Base-by-base conservation (phyloP, 1,140 invertebrate species). In the Sitodiplosis mosellana region DNA sequence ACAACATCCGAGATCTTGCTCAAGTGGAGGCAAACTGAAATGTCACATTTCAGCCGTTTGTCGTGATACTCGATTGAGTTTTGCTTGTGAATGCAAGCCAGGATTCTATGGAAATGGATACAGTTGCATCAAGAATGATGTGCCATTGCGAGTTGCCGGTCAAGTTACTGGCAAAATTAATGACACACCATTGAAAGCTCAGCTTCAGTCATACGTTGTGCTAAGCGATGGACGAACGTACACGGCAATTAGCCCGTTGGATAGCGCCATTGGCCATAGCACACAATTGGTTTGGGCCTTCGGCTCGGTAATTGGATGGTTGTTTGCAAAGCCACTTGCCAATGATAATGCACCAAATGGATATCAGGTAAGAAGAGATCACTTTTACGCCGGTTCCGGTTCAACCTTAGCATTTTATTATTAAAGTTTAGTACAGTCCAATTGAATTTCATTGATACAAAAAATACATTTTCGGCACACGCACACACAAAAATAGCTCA, bases 161-260 rank as follows among this genome's bases (percentile, higher is more conserved):
- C 83, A 83, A 64, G 68, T 96, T 2, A 74, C 72, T 46, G 87
- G 90, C 10, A 71, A 71, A 45, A 61, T 97, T 1, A 96, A 96
- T 59, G 78, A 77, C 17, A 61, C 81, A 20, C 62, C 70, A 15
- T 67, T 93, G 2, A 71, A 78, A 11, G 73, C 83, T n/a, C 83
- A 91, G 60, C 69, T 95, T 45, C 91, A 96, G 66, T 83, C 87
- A 1, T 98, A 94, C 61, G 79, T 96, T 1, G 82, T 92, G 2
- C 84, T 87, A 3, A 70, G 74, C 12, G 91, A 96, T 59, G 88
- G 87, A 2, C 70, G 90, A 49, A 80, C 81, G 2, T 97, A 95
- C 59, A 94, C 88, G 0, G 91, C 91, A 7, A 70, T 96, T 15
- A 88, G 87, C 2, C 77, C 80, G 46, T 69, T 91, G 2, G 80